Evolutionary conservation across 2,113 vertebrate species (phyloP), one percentile per base, ranked within the genome.

Genomic region (Scopus umbretta): DNA sequence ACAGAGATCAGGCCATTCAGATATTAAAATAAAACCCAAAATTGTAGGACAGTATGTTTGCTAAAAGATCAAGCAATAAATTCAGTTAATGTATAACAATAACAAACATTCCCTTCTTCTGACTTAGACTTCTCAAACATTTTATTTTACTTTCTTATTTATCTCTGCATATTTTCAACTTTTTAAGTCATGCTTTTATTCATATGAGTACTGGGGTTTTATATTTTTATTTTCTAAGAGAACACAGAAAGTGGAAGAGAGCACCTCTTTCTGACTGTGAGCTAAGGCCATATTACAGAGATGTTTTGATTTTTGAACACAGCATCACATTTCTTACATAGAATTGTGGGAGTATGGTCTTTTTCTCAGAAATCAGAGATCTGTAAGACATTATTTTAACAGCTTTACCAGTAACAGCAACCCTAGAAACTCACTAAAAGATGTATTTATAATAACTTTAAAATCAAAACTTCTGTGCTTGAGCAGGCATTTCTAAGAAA

Each of bases 261-360:
- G 5, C 0, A 3, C 7, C 12, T 80, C 32, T 74, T 67, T 62
- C 78, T 56, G 15, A 26, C 17, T 52, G 13, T 2, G 1, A 4
- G 25, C 30, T 72, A 45, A 52, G 25, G 16, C 15, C 10, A 6
- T 26, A 4, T 80, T 65, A 52, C 30, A 68, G 13, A 71, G 3
- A 25, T 21, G 2, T 55, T 92, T 79, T 25, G 0, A 30, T 55
- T 83, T 92, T 67, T 59, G 27, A 86, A 78, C 13, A 32, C 3
- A 58, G 25, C 23, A 23, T 65, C 49, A 23, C 2, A 81, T 81
- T 95, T 79, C 32, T 86, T 80, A 63, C 5, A 42, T 7, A 73
- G 16, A 82, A 40, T 14, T 92, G 27, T 10, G 4, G 61, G 17
- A 52, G 11, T 11, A 22, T 11, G 13, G 3, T 43, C 53, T 86